phyloP scores from a whole-genome alignment of 1,140 invertebrate species.

The Thalassaphorura encarpata region DNA sequence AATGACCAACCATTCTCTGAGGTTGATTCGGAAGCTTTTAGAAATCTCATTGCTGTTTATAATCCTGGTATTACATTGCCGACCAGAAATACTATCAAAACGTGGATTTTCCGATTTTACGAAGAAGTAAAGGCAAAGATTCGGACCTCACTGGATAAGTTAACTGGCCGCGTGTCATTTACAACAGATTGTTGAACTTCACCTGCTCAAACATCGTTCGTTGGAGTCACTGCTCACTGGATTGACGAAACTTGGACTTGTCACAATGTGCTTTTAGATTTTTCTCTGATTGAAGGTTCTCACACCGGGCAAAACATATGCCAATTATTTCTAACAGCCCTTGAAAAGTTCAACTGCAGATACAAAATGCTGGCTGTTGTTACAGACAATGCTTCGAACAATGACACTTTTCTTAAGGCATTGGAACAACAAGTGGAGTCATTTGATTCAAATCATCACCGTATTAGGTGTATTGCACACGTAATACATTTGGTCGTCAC shows the following conservation, averaged over 20 bases:
- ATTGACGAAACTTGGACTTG: conserved; percentile 18
- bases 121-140: no score
- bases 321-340: conserved; percentile 18
- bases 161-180: no score
- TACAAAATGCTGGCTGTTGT: conserved; percentile 20
- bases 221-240: conserved; percentile 34
- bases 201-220: conserved; percentile 33
- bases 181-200: conserved; percentile 36
- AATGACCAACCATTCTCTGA: no score
- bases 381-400: conserved; percentile 35
- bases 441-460: neutral
- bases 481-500: conserved; percentile 4
- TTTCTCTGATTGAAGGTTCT: conserved; percentile 20
- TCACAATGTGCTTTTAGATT: conserved; percentile 4
- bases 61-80: no score
- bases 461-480: conserved; percentile 11
- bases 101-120: no score
- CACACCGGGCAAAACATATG: conserved; percentile 22
- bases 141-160: no score
- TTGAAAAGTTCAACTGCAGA: conserved; percentile 27
- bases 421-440: no score
- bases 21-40: no score
- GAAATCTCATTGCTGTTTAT: no score
- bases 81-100: no score
- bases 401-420: conserved; percentile 11